A percentile compares a stretch with the other conserved stretches of the same genome.
These are phyloP conservation scores for Thereuonema tuberculata DNA, from an alignment of 1,140 invertebrate genomes.

Conservation along the genomic window DNA sequence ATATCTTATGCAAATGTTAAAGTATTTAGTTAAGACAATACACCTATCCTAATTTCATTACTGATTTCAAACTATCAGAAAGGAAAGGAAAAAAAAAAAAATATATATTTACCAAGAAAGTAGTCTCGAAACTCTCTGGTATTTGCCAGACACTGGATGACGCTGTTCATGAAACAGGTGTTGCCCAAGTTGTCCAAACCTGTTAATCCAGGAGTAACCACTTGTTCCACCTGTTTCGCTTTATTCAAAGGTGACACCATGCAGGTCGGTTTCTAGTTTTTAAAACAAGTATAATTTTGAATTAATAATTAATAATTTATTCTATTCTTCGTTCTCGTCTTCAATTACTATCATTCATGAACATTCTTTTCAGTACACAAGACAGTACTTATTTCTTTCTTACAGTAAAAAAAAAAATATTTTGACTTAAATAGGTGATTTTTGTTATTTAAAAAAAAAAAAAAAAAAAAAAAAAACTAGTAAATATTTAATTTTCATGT, in stretches of 20 bases:
- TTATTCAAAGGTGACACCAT: conserved; percentile 29
- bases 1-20: too few species aligned
- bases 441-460: too few species aligned
- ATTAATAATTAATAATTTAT: neutral
- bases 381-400: too few species aligned
- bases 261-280: conserved; percentile 31
- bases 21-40: neutral
- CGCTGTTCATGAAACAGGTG: conserved; percentile 34
- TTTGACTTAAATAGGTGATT: too few species aligned
- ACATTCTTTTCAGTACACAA: too few species aligned
- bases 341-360: too few species aligned
- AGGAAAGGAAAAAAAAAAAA: too few species aligned
- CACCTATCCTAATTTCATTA: neutral
- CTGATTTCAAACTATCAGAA: too few species aligned
- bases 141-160: conserved; percentile 34
- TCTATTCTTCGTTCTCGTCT: too few species aligned
- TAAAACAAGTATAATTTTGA: neutral
- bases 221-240: conserved; percentile 13
- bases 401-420: too few species aligned
- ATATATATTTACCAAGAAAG: conserved; percentile 31
- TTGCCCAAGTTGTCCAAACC: conserved; percentile 39
- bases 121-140: conserved; percentile 28
- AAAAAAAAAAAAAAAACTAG: too few species aligned
- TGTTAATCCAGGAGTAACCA: conserved; percentile 24
- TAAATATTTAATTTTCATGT: too few species aligned